Evolutionary conservation across 2,113 vertebrate genomes (phyloP).

Genomic region (Ondatra zibethicus): DNA sequence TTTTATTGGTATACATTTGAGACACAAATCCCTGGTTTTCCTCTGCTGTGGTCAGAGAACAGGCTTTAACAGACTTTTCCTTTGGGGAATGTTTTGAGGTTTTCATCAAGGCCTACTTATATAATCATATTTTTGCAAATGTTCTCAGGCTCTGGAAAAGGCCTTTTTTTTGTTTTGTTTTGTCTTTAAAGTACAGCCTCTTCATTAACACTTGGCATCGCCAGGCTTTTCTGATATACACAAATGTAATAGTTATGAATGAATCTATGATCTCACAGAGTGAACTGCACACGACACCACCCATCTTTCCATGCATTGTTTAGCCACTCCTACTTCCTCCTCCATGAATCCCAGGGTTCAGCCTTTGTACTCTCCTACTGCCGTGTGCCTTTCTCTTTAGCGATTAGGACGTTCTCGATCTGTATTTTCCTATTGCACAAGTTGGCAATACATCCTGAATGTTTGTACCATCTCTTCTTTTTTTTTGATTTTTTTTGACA

Average conservation of each 20-base stretch:
- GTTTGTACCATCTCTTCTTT: not conserved
- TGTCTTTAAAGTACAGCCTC: constrained; percentile 39
- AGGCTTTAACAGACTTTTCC: constrained; percentile 57
- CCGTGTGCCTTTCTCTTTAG: not conserved
- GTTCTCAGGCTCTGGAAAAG: constrained; percentile 53
- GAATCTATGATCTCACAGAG: not conserved
- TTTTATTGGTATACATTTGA: constrained; percentile 63
- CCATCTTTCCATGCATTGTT: not conserved
- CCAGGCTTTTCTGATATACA: constrained; percentile 24
- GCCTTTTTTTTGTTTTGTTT: not conserved
- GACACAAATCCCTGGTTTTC: constrained; percentile 59
- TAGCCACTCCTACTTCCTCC: not conserved
- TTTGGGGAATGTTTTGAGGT: constrained; percentile 76
- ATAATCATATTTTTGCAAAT: constrained; percentile 71
- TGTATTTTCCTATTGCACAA: not conserved
- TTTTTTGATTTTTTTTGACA: constrained; percentile 25
- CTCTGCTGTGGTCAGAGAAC: constrained; percentile 61
- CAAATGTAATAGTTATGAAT: constrained; percentile 1
- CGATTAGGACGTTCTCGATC: not conserved
- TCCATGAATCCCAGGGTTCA: constrained; percentile 24
- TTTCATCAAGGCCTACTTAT: constrained; percentile 68
- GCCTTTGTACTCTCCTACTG: not conserved
- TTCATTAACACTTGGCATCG: constrained; percentile 11
- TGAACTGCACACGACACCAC: not conserved
- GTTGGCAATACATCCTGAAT: constrained; percentile 1